Percentiles rank a stretch among this genome's conserved stretches.
phyloP scores from a whole-genome alignment of 2,888 invertebrate species.

The Mythimna impura region DNA sequence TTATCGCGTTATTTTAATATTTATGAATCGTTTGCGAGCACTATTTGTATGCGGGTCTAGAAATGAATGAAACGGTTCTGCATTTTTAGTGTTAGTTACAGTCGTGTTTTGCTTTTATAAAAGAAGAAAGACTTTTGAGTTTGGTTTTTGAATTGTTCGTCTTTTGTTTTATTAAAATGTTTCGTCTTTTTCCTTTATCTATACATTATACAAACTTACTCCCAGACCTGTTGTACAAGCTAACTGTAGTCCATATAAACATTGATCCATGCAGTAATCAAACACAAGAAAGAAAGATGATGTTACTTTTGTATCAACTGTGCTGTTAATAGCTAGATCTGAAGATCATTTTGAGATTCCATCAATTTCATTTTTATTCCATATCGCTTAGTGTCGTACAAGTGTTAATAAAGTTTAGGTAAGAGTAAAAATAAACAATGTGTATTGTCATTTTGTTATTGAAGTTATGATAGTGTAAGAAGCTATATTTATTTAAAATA shows the following conservation, averaged over 20 bases:
- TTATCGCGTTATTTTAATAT: constrained; percentile 60
- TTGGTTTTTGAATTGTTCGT: background rate
- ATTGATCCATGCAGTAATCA: too few species aligned
- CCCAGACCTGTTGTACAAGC: too few species aligned
- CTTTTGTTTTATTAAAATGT: constrained; percentile 10
- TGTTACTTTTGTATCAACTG: background rate
- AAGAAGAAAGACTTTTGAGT: constrained; percentile 4
- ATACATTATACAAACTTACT: background rate
- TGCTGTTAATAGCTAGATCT: background rate
- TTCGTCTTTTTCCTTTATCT: background rate
- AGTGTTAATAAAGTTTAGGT: too few species aligned
- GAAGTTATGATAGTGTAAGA: too few species aligned
- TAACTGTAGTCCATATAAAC: background rate
- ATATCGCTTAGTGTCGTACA: too few species aligned
- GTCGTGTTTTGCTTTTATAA: constrained; percentile 23
- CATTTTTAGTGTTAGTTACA: constrained; percentile 45
- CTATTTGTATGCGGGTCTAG: constrained; percentile 61
- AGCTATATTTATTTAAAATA: too few species aligned
- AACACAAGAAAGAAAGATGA: background rate
- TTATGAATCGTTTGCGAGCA: constrained; percentile 57
- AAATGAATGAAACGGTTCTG: constrained; percentile 49
- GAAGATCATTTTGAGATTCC: background rate
- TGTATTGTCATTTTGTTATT: too few species aligned
- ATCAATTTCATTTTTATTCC: too few species aligned
- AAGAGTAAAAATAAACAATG: too few species aligned